Evolutionary conservation across 2,888 invertebrate genomes (phyloP), one percentile per base, ranked within the genome.

Genomic region (Trisateles emortualis): DNA sequence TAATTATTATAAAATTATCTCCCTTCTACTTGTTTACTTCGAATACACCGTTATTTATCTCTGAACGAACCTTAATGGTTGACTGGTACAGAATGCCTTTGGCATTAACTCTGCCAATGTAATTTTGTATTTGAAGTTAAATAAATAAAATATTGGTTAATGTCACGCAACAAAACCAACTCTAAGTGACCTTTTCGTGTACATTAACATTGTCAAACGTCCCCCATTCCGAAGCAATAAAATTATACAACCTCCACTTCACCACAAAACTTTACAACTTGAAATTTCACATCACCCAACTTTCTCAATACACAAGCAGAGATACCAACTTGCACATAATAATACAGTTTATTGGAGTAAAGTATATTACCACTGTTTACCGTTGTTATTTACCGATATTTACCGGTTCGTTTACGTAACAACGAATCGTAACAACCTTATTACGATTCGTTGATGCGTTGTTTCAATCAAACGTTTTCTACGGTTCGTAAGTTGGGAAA

Each of bases 321-420:
- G 35, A 47, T 40, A 32, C 40, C 5, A 47, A 47, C 22, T 47
- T 48, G 13, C 4, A n/a, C 17, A 13, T 22, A 30, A 11, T 40
- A 40, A 49, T 17, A 41, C 48, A 26, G 48, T 42, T 42, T 41
- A 49, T 41, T 49, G 41, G 24, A 8, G 16, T 10, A n/a, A 32
- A 32, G 32, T 49, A 49, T 26, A 35, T 49, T 49, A 42, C 35
- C 17, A 16, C 17, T 17, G 11, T 35, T 33, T 33, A 41, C 24
- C 10, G 16, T 1, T 35, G 41, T n/a, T n/a, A n/a, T 49, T 49
- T 35, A 41, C 41, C 29, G 10, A 13, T 42, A 42, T 40, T 40
- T 40, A 39, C n/a, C 32, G 14, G 40, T 32, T 40, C 38, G 29
- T 40, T 32, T 39, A 16, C 14, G 39, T 19, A 41, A 49, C 10